phyloP scores from a whole-genome alignment of 2,113 vertebrate genomes.

The Zosterops japonicus region DNA sequence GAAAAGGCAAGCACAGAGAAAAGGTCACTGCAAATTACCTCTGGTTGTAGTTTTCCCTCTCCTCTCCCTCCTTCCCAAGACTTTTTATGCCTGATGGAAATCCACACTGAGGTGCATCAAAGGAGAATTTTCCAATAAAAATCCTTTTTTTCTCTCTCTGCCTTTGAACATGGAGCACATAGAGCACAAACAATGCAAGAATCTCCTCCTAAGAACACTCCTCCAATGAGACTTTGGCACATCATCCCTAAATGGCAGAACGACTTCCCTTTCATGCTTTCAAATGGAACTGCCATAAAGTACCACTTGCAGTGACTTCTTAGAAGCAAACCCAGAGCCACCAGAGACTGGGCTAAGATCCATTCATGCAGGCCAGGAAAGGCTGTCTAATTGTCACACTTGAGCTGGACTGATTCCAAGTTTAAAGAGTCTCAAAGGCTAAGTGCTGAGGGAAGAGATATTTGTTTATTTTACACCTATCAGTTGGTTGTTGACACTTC shows the following conservation, averaged over 20 bases:
- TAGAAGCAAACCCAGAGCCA: neutral
- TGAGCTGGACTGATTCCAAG: neutral
- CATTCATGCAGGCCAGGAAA: neutral
- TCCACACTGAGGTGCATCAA: neutral
- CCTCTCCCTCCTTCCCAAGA: neutral
- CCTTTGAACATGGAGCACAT: neutral
- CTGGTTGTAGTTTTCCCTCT: neutral
- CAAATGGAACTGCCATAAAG: neutral
- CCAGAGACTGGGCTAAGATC: neutral
- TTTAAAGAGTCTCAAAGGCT: neutral
- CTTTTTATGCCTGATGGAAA: neutral
- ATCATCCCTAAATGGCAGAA: neutral
- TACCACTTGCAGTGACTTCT: neutral
- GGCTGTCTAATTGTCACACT: neutral
- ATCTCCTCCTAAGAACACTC: neutral
- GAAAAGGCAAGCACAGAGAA: neutral
- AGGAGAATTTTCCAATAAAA: neutral
- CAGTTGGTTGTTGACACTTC: neutral
- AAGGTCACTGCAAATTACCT: neutral
- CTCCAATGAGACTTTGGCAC: neutral
- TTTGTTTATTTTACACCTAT: neutral
- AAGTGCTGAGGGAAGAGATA: neutral
- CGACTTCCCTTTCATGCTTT: neutral
- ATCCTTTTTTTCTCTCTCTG: neutral
- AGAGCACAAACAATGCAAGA: neutral